phyloP scores from a whole-genome alignment of 1,140 invertebrate species.

The Lethrus apterus region DNA sequence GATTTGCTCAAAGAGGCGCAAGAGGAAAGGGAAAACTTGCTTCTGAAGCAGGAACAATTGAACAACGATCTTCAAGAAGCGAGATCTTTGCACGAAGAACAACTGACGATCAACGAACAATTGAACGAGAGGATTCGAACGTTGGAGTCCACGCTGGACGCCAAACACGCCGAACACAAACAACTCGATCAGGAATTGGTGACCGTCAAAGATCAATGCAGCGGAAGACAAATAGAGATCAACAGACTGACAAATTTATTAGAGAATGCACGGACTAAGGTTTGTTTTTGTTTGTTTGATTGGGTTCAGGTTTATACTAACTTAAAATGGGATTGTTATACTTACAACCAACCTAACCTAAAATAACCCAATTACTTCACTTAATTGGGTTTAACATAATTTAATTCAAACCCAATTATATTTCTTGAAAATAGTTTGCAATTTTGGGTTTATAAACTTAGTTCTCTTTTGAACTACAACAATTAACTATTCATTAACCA shows the following conservation, averaged over 20 bases:
- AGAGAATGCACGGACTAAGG: constrained; percentile 71
- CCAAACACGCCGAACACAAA: constrained; percentile 61
- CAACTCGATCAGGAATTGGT: constrained; percentile 63
- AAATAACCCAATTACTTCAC: too few species aligned
- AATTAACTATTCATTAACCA: too few species aligned
- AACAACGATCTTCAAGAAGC: constrained; percentile 55
- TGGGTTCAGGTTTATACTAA: too few species aligned
- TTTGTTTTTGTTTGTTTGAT: too few species aligned
- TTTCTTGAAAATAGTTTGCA: too few species aligned
- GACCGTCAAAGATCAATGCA: constrained; percentile 58
- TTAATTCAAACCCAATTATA: too few species aligned
- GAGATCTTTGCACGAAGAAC: constrained; percentile 21
- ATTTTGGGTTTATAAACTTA: too few species aligned
- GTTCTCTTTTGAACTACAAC: too few species aligned
- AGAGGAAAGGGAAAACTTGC: constrained; percentile 63
- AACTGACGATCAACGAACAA: constrained; percentile 53
- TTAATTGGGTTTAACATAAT: too few species aligned
- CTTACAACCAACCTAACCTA: too few species aligned
- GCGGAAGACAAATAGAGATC: constrained; percentile 64
- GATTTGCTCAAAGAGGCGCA: constrained; percentile 77
- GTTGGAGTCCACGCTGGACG: constrained; percentile 64
- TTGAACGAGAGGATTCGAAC: constrained; percentile 58
- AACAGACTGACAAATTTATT: constrained; percentile 65
- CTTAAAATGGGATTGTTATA: too few species aligned
- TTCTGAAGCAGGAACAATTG: constrained; percentile 75